Conservation (phyloP, 2,888 invertebrate genomes). For the Sisyra nigra region DNA sequence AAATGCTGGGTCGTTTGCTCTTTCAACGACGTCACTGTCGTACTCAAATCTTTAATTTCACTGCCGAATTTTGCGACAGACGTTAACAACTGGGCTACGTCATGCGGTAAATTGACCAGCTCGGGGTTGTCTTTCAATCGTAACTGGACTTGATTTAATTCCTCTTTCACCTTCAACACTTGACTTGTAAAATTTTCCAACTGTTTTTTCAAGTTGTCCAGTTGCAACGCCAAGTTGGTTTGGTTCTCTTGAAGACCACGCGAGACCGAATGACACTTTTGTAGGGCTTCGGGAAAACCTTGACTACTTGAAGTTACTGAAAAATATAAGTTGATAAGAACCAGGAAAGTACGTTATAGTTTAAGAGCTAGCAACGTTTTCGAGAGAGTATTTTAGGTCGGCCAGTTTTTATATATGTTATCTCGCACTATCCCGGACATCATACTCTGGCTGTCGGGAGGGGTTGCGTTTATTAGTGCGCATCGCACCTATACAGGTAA, state of each 20-base stretch:
- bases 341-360: too few relatives aligned
- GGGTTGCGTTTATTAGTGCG: too few relatives aligned
- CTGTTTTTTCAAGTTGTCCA: constrained; percentile 38
- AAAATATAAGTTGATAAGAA: constrained; percentile 11
- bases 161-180: constrained; percentile 25
- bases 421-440: too few relatives aligned
- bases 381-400: too few relatives aligned
- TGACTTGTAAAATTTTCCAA: constrained; percentile 35
- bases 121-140: constrained; percentile 41
- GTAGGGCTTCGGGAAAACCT: constrained; percentile 50
- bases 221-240: constrained; percentile 37
- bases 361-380: too few relatives aligned
- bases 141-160: constrained; percentile 36
- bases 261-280: constrained; percentile 53
- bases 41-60: constrained; percentile 32
- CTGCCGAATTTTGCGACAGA: constrained; percentile 44
- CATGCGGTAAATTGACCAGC: constrained; percentile 37
- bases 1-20: constrained; percentile 16
- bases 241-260: constrained; percentile 51
- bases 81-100: constrained; percentile 34
- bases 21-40: constrained; percentile 23
- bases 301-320: constrained; percentile 50
- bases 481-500: too few relatives aligned
- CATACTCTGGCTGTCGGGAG: too few relatives aligned
- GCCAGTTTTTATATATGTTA: too few relatives aligned